A percentile compares a stretch with the other conserved stretches of the same genome.
phyloP scores from a whole-genome alignment of 2,888 invertebrate genomes.

The Gryllus longicercus region DNA sequence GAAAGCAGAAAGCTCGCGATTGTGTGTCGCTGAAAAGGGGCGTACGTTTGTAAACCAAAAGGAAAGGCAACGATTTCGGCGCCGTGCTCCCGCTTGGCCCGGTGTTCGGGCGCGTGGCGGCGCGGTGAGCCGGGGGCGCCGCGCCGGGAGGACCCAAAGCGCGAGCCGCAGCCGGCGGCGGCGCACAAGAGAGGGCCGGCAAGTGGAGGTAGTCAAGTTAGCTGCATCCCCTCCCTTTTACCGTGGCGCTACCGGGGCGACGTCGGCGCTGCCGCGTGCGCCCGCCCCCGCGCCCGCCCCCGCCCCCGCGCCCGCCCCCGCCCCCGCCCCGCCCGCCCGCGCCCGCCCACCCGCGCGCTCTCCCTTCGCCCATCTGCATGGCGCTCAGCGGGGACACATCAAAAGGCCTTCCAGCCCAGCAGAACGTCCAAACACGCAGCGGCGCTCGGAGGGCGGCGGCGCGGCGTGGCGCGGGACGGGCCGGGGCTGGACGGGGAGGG shows the following conservation, averaged over 20 bases:
- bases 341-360: background rate
- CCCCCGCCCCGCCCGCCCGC: background rate
- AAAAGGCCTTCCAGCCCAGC: background rate
- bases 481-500: background rate
- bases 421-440: constrained; percentile 3
- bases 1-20: too few species aligned
- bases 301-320: background rate
- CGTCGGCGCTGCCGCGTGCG: background rate
- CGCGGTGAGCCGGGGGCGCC: too few species aligned
- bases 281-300: background rate
- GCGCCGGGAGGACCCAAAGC: too few species aligned
- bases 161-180: too few species aligned
- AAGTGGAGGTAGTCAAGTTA: background rate
- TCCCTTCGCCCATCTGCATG: background rate
- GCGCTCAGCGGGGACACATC: background rate
- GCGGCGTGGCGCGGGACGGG: background rate
- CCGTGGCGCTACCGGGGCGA: background rate
- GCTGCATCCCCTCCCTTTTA: background rate
- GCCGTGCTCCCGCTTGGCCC: too few species aligned
- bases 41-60: too few species aligned
- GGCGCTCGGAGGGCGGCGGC: background rate
- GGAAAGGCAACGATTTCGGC: too few species aligned
- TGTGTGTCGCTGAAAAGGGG: too few species aligned
- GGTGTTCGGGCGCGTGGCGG: too few species aligned
- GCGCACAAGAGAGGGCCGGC: background rate